Conservation (phyloP, 2,113 vertebrate species). For the Turdus rufiventris region DNA sequence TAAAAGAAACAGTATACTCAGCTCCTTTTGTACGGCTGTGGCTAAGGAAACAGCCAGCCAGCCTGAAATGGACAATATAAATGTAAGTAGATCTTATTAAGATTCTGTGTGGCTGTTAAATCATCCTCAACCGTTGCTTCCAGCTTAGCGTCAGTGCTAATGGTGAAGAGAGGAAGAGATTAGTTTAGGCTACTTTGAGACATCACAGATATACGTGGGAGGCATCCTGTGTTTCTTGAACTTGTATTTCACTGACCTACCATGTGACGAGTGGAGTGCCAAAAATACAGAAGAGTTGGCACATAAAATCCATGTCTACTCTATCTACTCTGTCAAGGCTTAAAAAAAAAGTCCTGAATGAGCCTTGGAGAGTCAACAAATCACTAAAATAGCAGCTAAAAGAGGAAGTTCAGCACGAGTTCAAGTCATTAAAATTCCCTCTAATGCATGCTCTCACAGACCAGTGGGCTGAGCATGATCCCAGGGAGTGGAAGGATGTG, state of each 20-base stretch:
- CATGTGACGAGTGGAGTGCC: constrained; percentile 33
- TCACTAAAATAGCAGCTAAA: constrained; percentile 56
- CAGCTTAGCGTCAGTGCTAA: neutral
- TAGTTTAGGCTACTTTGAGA: constrained; percentile 38
- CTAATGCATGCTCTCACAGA: constrained; percentile 10
- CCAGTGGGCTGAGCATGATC: neutral
- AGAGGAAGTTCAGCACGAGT: constrained; percentile 49
- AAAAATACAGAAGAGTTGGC: constrained; percentile 48
- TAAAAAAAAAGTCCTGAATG: constrained; percentile 26
- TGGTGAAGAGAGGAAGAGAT: constrained; percentile 21
- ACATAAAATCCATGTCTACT: constrained; percentile 45
- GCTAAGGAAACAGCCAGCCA: constrained; percentile 25
- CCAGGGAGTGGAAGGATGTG: neutral
- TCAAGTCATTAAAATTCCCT: constrained; percentile 63
- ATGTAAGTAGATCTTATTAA: constrained; percentile 57
- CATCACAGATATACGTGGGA: neutral
- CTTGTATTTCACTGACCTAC: constrained; percentile 29
- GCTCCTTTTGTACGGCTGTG: constrained; percentile 19
- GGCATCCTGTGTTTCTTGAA: constrained; percentile 22
- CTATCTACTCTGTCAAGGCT: constrained; percentile 41
- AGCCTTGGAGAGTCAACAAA: constrained; percentile 60
- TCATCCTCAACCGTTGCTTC: neutral
- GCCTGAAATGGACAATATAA: constrained; percentile 23
- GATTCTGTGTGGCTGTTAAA: constrained; percentile 40
- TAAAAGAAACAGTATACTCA: neutral